phyloP scores from a whole-genome alignment of 2,888 invertebrate species.

The Bembecia ichneumoniformis region DNA sequence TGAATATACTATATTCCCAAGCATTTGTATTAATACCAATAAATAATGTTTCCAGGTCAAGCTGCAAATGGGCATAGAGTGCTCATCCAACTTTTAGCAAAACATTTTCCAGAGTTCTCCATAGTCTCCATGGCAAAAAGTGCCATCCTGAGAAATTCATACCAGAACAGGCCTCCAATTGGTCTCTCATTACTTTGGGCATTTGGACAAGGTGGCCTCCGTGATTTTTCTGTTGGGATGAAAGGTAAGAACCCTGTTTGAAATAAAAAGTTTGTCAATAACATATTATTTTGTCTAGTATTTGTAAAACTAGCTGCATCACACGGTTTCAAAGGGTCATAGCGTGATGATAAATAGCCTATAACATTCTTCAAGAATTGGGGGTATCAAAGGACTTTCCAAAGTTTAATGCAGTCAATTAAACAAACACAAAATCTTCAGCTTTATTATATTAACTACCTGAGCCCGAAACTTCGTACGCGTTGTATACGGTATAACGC shows the following conservation, averaged over 20 bases:
- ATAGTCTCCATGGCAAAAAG: slow-evolving; percentile 75
- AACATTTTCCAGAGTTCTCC: slow-evolving; percentile 76
- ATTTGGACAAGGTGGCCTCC: slow-evolving; percentile 79
- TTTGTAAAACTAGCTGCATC: too few species aligned
- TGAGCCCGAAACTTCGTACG: too few species aligned
- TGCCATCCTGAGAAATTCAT: slow-evolving; percentile 77
- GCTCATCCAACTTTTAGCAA: slow-evolving; percentile 78
- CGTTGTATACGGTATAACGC: too few species aligned
- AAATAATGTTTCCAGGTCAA: slow-evolving; percentile 37
- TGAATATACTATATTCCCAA: too few species aligned
- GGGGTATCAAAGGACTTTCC: too few species aligned
- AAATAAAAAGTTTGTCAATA: background rate
- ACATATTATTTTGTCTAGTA: background rate
- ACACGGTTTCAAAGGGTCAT: too few species aligned
- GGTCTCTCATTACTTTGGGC: slow-evolving; percentile 83
- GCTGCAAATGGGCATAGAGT: slow-evolving; percentile 79
- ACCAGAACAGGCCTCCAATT: slow-evolving; percentile 81
- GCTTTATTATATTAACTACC: background rate
- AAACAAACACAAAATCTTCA: too few species aligned
- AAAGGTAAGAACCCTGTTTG: slow-evolving; percentile 60
- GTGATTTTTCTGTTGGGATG: slow-evolving; percentile 76
- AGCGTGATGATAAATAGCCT: too few species aligned
- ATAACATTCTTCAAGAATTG: too few species aligned
- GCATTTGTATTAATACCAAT: too few species aligned
- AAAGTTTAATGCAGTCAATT: too few species aligned